Conservation (phyloP, 1,140 invertebrate species). For the Aporrectodea caliginosa region DNA sequence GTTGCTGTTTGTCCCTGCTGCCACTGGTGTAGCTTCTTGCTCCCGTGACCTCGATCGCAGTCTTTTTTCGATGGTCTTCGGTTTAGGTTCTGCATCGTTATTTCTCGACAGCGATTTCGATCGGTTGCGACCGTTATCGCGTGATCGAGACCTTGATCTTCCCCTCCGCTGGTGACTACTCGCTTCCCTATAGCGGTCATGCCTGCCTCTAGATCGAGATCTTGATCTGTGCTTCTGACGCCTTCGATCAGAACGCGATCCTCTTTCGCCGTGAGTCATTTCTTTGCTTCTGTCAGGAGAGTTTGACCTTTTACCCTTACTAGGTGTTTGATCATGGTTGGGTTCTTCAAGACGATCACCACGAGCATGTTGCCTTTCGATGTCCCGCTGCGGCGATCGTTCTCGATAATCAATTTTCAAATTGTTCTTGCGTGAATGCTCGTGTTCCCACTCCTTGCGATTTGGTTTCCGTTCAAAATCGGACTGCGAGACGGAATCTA, state of each 20-base stretch:
- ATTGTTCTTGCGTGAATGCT: too few species aligned
- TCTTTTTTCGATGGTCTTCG: too few species aligned
- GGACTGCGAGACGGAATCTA: too few species aligned
- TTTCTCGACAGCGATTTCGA: neutral
- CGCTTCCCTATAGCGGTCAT: neutral
- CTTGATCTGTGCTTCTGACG: neutral
- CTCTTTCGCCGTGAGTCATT: neutral
- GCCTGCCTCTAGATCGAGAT: neutral
- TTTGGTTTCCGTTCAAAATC: too few species aligned
- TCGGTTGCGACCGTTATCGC: neutral
- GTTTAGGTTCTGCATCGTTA: too few species aligned
- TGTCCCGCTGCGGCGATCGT: too few species aligned
- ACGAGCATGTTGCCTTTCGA: too few species aligned
- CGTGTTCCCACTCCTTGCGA: too few species aligned
- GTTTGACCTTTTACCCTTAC: neutral
- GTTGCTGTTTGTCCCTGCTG: neutral
- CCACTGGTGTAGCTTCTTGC: neutral
- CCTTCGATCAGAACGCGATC: neutral
- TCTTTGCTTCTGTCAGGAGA: neutral
- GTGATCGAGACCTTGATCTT: neutral
- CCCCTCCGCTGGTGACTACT: neutral
- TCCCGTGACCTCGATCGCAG: neutral
- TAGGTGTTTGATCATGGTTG: neutral
- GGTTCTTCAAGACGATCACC: too few species aligned
- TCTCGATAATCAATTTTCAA: too few species aligned